Base-by-base conservation (phyloP, 2,113 vertebrate genomes). In the Carassius auratus region DNA sequence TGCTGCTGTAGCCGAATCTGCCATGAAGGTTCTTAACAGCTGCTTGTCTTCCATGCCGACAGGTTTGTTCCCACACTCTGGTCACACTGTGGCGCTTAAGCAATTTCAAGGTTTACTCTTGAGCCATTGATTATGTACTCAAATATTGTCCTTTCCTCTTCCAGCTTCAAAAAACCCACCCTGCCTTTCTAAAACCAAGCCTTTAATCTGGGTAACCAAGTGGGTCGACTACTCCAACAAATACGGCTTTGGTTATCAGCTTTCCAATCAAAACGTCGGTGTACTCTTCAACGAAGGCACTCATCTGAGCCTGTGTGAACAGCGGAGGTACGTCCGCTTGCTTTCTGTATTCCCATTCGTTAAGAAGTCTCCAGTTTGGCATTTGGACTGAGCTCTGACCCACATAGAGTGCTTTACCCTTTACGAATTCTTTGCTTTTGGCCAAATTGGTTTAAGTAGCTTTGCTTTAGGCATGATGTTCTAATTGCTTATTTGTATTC, bases 221-320 rank as follows among this genome's bases (percentile, higher is more conserved):
- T 99, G 98, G 98, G 97, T 99, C 0, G 98, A 99, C 90, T 99
- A 99, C 89, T 99, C 98, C 62, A 99, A 99, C 93, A 99, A 99
- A 91, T 99, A 98, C 0, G 98, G 98, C 48, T 99, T 99, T 86
- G 98, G 97, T 69, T 99, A 99, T 89, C 97, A 99, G 90, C 97
- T 99, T 48, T 99, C 98, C 52, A 97, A 98, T 94, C 96, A 94
- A 87, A 97, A 93, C 17, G 96, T 99, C 0, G 97, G 97, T 0
- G 97, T 99, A 68, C 96, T 99, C 79, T 99, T 99, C 94, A 99
- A 99, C 3, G 96, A 99, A 0, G 98, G 98, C 89, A 99, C 96
- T 0, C 98, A 99, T 89, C 96, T 99, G 92, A 95, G 94, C 0
- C 95, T 99, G 1, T 97, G 97, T 21, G 95, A 98, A 62, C 96